Evolutionary conservation across 1,140 invertebrate genomes (phyloP).

Genomic region (Neodiprion fabricii): DNA sequence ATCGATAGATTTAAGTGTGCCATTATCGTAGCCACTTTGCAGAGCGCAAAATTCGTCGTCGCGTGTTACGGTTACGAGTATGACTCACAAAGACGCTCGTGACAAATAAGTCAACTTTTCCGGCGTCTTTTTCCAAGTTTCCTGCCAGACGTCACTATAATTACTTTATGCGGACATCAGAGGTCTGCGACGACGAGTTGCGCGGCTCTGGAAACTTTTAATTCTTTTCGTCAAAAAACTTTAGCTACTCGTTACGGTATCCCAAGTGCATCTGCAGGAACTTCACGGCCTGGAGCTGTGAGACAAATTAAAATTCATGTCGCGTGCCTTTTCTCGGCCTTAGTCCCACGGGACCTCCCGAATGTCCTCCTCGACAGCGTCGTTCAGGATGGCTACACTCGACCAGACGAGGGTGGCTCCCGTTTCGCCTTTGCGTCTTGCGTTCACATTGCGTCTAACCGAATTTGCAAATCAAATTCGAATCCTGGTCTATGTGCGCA

Average conservation of each 20-base stretch:
- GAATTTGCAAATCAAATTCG: constrained; percentile 60
- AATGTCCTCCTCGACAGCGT: constrained; percentile 26
- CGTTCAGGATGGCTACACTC: constrained; percentile 36
- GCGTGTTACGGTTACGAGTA: neutral
- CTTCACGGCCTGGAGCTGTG: constrained; percentile 21
- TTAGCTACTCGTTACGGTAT: constrained; percentile 53
- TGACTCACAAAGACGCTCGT: constrained; percentile 12
- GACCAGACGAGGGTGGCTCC: constrained; percentile 26
- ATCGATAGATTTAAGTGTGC: too few species aligned
- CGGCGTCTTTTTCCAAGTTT: neutral
- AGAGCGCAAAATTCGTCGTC: too few species aligned
- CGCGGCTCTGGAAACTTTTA: constrained; percentile 46
- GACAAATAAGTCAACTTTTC: constrained; percentile 34
- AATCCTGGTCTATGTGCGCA: constrained; percentile 38
- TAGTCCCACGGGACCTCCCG: constrained; percentile 43
- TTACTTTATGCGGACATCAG: constrained; percentile 42
- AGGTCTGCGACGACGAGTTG: constrained; percentile 25
- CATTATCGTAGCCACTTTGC: too few species aligned
- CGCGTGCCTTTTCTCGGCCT: constrained; percentile 53
- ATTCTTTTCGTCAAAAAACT: constrained; percentile 58
- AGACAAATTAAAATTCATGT: constrained; percentile 59
- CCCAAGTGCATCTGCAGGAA: constrained; percentile 23
- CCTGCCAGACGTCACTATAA: constrained; percentile 33
- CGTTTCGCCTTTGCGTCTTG: constrained; percentile 17
- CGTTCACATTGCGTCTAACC: constrained; percentile 39